Percentiles rank a stretch among this genome's conserved stretches.
Evolutionary conservation across 2,888 invertebrate genomes (phyloP).

Genomic region (Carterocephalus palaemon): DNA sequence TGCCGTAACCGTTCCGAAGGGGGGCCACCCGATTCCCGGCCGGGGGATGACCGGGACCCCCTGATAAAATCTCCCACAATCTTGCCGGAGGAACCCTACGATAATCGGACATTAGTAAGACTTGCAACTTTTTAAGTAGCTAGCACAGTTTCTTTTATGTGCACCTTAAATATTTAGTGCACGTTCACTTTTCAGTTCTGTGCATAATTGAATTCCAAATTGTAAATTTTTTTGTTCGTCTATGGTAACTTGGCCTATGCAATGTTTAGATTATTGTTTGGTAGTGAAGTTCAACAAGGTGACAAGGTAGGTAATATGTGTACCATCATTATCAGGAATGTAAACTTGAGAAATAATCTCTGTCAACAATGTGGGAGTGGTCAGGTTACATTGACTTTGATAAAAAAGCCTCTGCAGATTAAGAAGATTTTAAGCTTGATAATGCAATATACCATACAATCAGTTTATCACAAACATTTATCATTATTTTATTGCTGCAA

Average conservation of each 20-base stretch:
- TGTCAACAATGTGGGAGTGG: conserved; percentile 50
- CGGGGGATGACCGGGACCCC: conserved; percentile 56
- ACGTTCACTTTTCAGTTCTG: conserved; percentile 22
- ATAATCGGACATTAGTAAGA: conserved; percentile 66
- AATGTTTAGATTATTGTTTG: conserved; percentile 19
- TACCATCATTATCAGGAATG: conserved; percentile 23
- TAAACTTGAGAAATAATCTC: conserved; percentile 34
- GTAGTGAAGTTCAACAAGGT: conserved; percentile 3
- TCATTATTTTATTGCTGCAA: conserved; percentile 29
- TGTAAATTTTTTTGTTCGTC: conserved; percentile 7
- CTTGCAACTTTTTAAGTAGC: conserved; percentile 42
- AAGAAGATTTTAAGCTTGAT: conserved; percentile 50
- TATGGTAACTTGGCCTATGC: conserved; percentile 17
- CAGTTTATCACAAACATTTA: conserved; percentile 34
- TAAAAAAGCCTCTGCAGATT: conserved; percentile 49
- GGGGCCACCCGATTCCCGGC: conserved; percentile 45
- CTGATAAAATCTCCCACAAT: conserved; percentile 59
- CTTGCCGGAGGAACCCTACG: conserved; percentile 59
- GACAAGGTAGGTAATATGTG: conserved; percentile 6
- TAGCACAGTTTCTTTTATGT: conserved; percentile 42
- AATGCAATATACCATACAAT: conserved; percentile 31
- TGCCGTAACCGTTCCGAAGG: conserved; percentile 61
- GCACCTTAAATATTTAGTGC: conserved; percentile 32
- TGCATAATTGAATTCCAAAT: conserved; percentile 18
- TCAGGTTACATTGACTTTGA: conserved; percentile 52